Percentiles rank a stretch among this genome's conserved stretches.
These are phyloP conservation scores for Chymomyza costata DNA, from an alignment of 1,140 invertebrate species.

Conservation along the genomic window DNA sequence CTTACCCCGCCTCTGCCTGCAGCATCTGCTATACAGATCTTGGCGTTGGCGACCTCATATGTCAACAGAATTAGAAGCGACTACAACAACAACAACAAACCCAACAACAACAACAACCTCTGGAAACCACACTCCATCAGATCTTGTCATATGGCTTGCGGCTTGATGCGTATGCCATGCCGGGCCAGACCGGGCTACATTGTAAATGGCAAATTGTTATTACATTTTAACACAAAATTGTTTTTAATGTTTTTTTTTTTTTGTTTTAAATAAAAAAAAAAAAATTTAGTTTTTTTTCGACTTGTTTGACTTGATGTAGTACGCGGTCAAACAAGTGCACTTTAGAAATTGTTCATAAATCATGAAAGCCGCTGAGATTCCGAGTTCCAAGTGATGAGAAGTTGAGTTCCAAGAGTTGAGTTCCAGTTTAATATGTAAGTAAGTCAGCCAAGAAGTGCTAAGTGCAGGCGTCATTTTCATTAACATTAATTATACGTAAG, in stretches of 20 bases:
- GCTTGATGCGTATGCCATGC: neutral
- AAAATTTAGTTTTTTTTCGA: conserved; percentile 11
- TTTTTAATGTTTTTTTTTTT: conserved; percentile 35
- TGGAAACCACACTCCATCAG: conserved; percentile 13
- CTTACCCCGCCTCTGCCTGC: too few relatives aligned
- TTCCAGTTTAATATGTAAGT: too few relatives aligned
- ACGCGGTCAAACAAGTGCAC: conserved; percentile 72
- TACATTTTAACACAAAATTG: conserved; percentile 16
- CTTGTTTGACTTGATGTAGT: conserved; percentile 67
- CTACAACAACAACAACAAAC: conserved; percentile 23
- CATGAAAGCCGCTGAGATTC: conserved; percentile 39
- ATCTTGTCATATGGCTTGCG: neutral
- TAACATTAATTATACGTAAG: too few relatives aligned
- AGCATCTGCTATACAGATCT: conserved; percentile 44
- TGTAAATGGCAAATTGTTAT: conserved; percentile 58
- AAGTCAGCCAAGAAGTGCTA: too few relatives aligned
- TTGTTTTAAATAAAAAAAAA: too few relatives aligned
- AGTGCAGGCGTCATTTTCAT: too few relatives aligned
- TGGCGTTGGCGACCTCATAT: conserved; percentile 64
- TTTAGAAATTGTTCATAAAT: conserved; percentile 73
- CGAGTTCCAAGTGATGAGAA: too few relatives aligned
- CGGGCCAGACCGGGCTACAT: neutral
- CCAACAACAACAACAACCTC: conserved; percentile 8
- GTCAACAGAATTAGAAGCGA: conserved; percentile 68
- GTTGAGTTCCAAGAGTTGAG: too few relatives aligned